Evolutionary conservation across 2,797 vertebrate species (phyloP).

Genomic region (Crenuchus spilurus): DNA sequence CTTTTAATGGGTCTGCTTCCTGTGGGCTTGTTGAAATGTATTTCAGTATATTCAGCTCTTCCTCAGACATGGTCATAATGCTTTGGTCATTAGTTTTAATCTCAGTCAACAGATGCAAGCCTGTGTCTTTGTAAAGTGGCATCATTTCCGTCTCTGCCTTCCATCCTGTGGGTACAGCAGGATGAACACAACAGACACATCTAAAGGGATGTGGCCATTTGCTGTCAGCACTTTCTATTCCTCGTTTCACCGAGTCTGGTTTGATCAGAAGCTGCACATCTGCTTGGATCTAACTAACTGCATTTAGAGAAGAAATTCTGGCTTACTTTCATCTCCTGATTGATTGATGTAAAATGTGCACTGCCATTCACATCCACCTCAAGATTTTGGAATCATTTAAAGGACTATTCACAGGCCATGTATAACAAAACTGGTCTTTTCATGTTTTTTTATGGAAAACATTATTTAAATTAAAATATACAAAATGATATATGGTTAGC

Average conservation of each 20-base stretch:
- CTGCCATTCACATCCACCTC: too few species aligned
- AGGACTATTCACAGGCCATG: too few species aligned
- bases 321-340: too few species aligned
- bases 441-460: too few species aligned
- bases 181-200: slow-evolving; percentile 8
- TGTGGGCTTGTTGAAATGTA: not conserved
- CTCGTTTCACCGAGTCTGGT: slow-evolving; percentile 31
- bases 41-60: not conserved
- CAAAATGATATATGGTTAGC: too few species aligned
- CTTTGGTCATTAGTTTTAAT: slow-evolving; percentile 48
- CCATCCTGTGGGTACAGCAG: slow-evolving; percentile 29
- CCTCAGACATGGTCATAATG: slow-evolving; percentile 19
- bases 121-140: slow-evolving; percentile 30
- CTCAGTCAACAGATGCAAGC: slow-evolving; percentile 39
- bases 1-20: not conserved
- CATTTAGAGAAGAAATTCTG: not conserved
- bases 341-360: too few species aligned
- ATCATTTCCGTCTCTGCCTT: slow-evolving; percentile 35
- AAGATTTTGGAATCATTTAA: too few species aligned
- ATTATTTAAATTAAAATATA: too few species aligned
- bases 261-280: not conserved
- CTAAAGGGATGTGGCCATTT: not conserved
- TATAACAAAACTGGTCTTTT: too few species aligned
- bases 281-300: not conserved
- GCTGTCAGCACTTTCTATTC: slow-evolving; percentile 52